Base-by-base conservation (phyloP, 2,113 vertebrate species). In the Elephas maximus region DNA sequence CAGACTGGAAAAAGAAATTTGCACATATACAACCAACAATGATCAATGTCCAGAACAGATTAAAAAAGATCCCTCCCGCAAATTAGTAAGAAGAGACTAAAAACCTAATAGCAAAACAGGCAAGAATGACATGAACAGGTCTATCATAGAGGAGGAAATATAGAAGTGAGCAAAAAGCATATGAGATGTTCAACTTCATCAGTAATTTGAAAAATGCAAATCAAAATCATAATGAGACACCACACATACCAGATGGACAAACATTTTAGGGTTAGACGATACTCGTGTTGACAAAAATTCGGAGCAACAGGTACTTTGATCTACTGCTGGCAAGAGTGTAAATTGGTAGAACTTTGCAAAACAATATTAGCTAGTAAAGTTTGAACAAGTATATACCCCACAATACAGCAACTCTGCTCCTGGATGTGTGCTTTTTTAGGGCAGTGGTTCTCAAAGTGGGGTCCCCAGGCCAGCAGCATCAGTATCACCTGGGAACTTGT, bases 151-250 rank as follows among this genome's bases (percentile, higher is more conserved):
- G 45, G 28, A 81, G 28, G n/a, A 44, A 41, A 57, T 33, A 51
- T 48, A 28, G 41, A 80, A 80, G 41, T 69, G 71, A 90, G 60
- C 80, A 90, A 94, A 90, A 33, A 28, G 45, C 62, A n/a, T 9
- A 57, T 30, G 90, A 84, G 57, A 76, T 37, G 28, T 80, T 57
- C 57, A 30, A 33, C 41, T 15, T 45, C 41, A 15, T 45, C 41
- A 15, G 26, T 53, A 81, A 73, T n/a, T 63, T 65, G 41, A 81
- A 57, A 92, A 95, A 82, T 67, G 67, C 57, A 82, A 81, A 95
- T 57, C 18, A 28, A 92, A 92, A 26, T 77, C 51, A n/a, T n/a
- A 60, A 5, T 30, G 60, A 88, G 60, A 51, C 3, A 48, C 48
- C 48, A 48, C 48, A 48, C 48, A n/a, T 5, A 41, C 41, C 20